These are phyloP conservation scores for Discoglossus pictus DNA, from an alignment of 2,797 vertebrate species.

Conservation along the genomic window DNA sequence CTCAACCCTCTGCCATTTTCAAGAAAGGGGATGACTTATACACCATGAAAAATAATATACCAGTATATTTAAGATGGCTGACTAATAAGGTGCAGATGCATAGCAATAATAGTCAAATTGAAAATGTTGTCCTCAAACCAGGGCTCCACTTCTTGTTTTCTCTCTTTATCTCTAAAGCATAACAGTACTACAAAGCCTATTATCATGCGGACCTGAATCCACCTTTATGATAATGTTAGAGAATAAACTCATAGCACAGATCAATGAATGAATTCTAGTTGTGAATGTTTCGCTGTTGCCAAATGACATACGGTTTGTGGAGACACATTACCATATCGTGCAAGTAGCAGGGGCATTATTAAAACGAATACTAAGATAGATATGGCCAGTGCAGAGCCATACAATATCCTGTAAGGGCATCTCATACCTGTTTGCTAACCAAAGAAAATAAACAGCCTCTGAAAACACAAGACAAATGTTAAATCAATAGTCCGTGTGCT, in stretches of 20 bases:
- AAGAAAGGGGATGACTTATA: too few relatives aligned
- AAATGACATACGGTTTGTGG: conserved; percentile 10
- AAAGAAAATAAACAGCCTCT: conserved; percentile 46
- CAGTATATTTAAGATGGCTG: too few relatives aligned
- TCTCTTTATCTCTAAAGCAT: too few relatives aligned
- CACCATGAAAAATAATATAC: too few relatives aligned
- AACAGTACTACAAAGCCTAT: too few relatives aligned
- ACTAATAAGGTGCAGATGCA: too few relatives aligned
- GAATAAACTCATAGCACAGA: neutral
- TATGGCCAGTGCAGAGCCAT: conserved; percentile 9
- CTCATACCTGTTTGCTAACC: conserved; percentile 49
- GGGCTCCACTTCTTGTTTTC: too few relatives aligned
- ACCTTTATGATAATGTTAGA: too few relatives aligned
- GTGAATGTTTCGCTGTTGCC: conserved; percentile 6
- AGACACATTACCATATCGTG: neutral
- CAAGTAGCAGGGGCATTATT: conserved; percentile 3
- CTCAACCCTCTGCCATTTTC: too few relatives aligned
- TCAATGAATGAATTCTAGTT: conserved; percentile 11
- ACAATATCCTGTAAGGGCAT: conserved; percentile 24
- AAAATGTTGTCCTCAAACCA: too few relatives aligned
- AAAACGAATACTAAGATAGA: conserved; percentile 22
- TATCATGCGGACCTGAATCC: too few relatives aligned
- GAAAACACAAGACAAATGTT: conserved; percentile 48
- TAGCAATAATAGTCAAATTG: too few relatives aligned
- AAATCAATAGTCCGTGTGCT: conserved; percentile 49